phyloP scores from a whole-genome alignment of 2,113 vertebrate genomes.

The Sapayoa aenigma region DNA sequence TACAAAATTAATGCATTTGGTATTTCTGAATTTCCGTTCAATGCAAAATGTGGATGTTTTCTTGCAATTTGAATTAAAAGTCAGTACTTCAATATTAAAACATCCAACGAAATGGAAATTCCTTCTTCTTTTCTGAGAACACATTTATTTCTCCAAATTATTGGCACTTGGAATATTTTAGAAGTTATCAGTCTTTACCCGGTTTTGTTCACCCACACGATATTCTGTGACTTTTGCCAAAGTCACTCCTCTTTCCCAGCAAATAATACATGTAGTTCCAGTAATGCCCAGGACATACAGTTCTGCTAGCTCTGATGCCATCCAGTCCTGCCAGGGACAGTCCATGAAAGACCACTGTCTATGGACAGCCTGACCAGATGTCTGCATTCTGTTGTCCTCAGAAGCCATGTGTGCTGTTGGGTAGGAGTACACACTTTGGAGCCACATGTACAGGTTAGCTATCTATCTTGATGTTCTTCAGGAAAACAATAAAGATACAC shows the following conservation, averaged over 20 bases:
- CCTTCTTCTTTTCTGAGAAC: neutral
- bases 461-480: neutral
- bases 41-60: neutral
- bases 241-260: neutral
- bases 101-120: neutral
- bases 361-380: neutral
- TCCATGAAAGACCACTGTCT: too few relatives aligned
- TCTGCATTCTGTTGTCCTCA: neutral
- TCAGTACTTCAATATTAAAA: neutral
- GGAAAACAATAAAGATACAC: neutral
- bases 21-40: neutral
- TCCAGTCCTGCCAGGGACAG: neutral
- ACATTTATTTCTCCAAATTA: neutral
- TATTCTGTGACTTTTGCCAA: neutral
- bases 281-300: neutral
- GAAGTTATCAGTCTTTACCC: neutral
- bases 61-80: neutral
- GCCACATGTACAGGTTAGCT: too few relatives aligned
- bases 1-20: neutral
- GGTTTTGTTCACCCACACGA: neutral
- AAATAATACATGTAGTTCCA: neutral
- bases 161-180: neutral
- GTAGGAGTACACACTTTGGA: neutral
- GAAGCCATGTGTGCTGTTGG: neutral
- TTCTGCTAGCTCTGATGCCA: neutral